Conservation (phyloP, 2,797 vertebrate genomes). For the Dermochelys coriacea region DNA sequence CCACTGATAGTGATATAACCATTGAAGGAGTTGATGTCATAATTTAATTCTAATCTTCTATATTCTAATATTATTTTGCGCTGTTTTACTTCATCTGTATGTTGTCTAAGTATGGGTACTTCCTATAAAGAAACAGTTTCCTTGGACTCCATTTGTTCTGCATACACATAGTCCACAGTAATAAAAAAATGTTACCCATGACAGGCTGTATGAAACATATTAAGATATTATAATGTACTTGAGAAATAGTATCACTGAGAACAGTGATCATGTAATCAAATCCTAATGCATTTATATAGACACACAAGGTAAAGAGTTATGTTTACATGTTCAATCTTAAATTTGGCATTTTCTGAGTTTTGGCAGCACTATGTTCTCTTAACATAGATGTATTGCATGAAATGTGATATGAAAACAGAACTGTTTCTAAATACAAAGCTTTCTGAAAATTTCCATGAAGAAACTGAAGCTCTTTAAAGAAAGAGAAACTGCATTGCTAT, state of each 20-base stretch:
- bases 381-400: constrained; percentile 14
- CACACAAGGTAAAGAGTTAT: not conserved
- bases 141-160: not conserved
- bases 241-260: not conserved
- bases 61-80: not conserved
- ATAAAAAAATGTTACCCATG: not conserved
- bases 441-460: constrained; percentile 29
- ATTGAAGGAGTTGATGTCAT: not conserved
- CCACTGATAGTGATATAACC: not conserved
- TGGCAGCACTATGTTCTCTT: not conserved
- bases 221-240: not conserved
- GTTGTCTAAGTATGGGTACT: not conserved
- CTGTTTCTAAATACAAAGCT: not conserved
- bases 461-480: not conserved
- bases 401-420: constrained; percentile 1
- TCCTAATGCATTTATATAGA: not conserved
- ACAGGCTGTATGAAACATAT: not conserved
- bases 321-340: not conserved
- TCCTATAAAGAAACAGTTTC: not conserved
- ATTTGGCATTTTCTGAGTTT: not conserved
- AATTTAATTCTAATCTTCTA: not conserved
- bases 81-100: not conserved
- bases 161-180: fast-evolving
- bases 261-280: not conserved
- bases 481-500: not conserved